Percentiles rank a stretch among this genome's conserved stretches.
phyloP scores from a whole-genome alignment of 2,888 invertebrate species.

The Dynastes hyllus region DNA sequence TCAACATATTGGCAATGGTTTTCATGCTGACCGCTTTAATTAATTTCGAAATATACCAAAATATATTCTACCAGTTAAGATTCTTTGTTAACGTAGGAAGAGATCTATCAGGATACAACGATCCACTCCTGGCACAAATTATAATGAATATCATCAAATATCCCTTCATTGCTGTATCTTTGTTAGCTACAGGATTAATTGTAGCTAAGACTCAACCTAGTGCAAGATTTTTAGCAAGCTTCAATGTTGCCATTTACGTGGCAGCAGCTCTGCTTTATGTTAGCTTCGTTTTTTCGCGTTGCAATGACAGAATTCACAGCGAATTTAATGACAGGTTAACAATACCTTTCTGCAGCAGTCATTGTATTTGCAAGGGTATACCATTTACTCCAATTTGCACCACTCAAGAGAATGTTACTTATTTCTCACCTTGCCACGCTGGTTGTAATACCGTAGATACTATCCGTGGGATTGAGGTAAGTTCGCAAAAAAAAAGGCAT shows the following conservation, averaged over 20 bases:
- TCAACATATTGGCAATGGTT: conserved; percentile 72
- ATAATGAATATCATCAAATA: conserved; percentile 74
- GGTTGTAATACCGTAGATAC: conserved; percentile 74
- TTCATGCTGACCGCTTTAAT: conserved; percentile 73
- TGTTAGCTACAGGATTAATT: conserved; percentile 74
- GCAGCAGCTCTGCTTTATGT: conserved; percentile 71
- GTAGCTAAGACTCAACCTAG: conserved; percentile 73
- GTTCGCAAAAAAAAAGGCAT: not conserved
- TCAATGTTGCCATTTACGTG: conserved; percentile 71
- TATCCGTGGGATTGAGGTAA: conserved; percentile 70
- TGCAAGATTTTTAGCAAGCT: conserved; percentile 72
- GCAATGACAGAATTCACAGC: conserved; percentile 71
- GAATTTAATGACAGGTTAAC: conserved; percentile 69
- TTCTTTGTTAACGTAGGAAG: conserved; percentile 68
- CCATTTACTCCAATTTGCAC: conserved; percentile 80
- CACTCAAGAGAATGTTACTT: conserved; percentile 73
- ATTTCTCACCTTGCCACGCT: conserved; percentile 84
- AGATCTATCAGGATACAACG: conserved; percentile 72
- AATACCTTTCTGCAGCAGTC: conserved; percentile 73
- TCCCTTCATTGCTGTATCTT: conserved; percentile 72
- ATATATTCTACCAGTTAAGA: conserved; percentile 75
- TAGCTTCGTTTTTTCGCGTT: conserved; percentile 64
- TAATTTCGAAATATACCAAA: conserved; percentile 75
- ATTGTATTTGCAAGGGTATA: conserved; percentile 74
- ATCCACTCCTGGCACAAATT: conserved; percentile 74